Percentiles rank a stretch among this genome's conserved stretches.
Conservation (phyloP, 2,113 vertebrate genomes). For the Labeo catla region DNA sequence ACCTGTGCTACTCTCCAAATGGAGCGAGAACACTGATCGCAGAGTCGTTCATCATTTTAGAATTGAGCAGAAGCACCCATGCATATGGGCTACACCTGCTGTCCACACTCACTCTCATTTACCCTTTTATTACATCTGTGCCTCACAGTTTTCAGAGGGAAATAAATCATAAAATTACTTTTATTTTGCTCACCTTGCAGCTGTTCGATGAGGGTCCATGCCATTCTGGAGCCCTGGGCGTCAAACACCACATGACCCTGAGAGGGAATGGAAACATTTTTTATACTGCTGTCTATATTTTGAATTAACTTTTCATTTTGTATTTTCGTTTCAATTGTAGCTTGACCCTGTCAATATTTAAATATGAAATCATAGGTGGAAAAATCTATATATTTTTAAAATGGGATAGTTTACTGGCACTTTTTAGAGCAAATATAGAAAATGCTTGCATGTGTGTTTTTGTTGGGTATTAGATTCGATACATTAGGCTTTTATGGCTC, state of each 20-base stretch:
- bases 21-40: conserved; percentile 2
- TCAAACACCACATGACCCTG: conserved; percentile 97
- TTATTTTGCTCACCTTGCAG: conserved; percentile 84
- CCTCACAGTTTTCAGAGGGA: background rate
- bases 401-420: background rate
- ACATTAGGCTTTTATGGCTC: background rate
- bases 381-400: background rate
- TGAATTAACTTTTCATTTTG: background rate
- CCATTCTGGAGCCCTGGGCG: conserved; percentile 95
- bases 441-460: background rate
- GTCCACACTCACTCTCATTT: background rate
- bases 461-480: background rate
- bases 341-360: background rate
- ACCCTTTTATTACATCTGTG: conserved; percentile 16
- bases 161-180: conserved; percentile 9
- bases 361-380: background rate
- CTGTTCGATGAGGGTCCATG: conserved; percentile 96
- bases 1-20: conserved; percentile 28
- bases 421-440: background rate
- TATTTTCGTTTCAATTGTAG: background rate
- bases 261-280: conserved; percentile 19
- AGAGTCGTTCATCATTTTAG: conserved; percentile 47
- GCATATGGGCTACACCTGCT: conserved; percentile 29
- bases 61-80: conserved; percentile 19
- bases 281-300: background rate